Conservation (phyloP, 2,113 vertebrate species). For the Aptenodytes forsteri region DNA sequence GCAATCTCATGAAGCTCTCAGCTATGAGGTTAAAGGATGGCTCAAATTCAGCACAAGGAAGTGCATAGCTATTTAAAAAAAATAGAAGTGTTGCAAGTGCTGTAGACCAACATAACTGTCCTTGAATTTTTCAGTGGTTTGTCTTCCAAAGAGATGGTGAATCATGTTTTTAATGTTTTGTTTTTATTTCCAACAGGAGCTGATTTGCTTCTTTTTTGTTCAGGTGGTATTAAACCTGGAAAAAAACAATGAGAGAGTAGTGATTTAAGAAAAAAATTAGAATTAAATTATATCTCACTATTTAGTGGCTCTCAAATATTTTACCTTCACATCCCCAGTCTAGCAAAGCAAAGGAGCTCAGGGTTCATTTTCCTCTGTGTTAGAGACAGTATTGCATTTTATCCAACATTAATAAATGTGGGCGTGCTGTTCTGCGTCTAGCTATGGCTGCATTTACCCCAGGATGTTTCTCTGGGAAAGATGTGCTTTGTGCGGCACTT, state of each 20-base stretch:
- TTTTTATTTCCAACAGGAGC: not conserved
- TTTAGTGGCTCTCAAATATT: not conserved
- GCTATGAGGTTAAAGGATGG: not conserved
- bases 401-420: fast-evolving
- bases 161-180: not conserved
- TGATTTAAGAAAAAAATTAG: not conserved
- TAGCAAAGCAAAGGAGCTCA: not conserved
- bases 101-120: not conserved
- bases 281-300: not conserved
- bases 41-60: not conserved
- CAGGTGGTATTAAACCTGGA: fast-evolving
- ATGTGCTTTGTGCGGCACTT: not conserved
- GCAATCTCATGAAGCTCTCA: not conserved
- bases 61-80: not conserved
- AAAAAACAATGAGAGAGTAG: not conserved
- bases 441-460: not conserved
- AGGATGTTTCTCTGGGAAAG: not conserved
- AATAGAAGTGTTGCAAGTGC: not conserved
- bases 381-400: not conserved
- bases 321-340: not conserved
- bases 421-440: not conserved
- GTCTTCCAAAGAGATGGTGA: not conserved
- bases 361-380: not conserved
- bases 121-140: not conserved
- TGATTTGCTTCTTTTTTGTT: not conserved